Percentiles rank a stretch among this genome's conserved stretches.
These are phyloP conservation scores for Drosophila borealis DNA, from an alignment of 2,888 invertebrate species.

Conservation along the genomic window DNA sequence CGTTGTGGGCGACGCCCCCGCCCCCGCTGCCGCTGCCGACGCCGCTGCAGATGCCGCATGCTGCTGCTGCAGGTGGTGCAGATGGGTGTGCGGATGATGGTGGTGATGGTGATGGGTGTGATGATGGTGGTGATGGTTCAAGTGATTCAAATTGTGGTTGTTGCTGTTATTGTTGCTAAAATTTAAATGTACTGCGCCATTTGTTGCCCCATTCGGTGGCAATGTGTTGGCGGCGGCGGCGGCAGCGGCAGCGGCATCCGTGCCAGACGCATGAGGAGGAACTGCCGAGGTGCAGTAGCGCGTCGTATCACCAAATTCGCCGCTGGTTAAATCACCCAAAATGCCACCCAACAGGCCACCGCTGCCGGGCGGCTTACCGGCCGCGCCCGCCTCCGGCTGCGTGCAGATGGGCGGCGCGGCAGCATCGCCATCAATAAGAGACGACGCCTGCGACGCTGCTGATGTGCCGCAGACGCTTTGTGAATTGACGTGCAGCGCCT, in stretches of 20 bases:
- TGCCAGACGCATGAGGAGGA: constrained; percentile 53
- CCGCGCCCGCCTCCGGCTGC: constrained; percentile 84
- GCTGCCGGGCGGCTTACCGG: constrained; percentile 77
- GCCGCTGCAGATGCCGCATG: constrained; percentile 38
- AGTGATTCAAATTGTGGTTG: constrained; percentile 72
- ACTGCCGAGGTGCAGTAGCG: constrained; percentile 83
- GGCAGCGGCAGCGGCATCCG: constrained; percentile 19
- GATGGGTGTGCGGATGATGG: constrained; percentile 63
- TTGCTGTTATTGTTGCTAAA: constrained; percentile 82
- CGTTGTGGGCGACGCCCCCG: constrained; percentile 34
- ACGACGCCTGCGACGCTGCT: constrained; percentile 29
- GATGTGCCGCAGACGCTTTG: constrained; percentile 52
- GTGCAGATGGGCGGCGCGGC: constrained; percentile 84
- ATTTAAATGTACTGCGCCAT: constrained; percentile 82
- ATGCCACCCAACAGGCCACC: constrained; percentile 83
- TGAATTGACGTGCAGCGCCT: constrained; percentile 81
- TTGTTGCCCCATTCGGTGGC: constrained; percentile 28
- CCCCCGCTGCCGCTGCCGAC: constrained; percentile 57
- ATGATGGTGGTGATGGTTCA: constrained; percentile 65
- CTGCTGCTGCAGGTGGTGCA: constrained; percentile 61
- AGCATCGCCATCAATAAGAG: constrained; percentile 81
- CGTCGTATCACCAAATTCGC: constrained; percentile 84
- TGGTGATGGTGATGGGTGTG: constrained; percentile 63
- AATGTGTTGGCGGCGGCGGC: constrained; percentile 31
- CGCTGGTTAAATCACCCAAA: constrained; percentile 83